Evolutionary conservation across 1,140 invertebrate genomes (phyloP), one percentile per base, ranked within the genome.

Genomic region (Euglossa dilemma): DNA sequence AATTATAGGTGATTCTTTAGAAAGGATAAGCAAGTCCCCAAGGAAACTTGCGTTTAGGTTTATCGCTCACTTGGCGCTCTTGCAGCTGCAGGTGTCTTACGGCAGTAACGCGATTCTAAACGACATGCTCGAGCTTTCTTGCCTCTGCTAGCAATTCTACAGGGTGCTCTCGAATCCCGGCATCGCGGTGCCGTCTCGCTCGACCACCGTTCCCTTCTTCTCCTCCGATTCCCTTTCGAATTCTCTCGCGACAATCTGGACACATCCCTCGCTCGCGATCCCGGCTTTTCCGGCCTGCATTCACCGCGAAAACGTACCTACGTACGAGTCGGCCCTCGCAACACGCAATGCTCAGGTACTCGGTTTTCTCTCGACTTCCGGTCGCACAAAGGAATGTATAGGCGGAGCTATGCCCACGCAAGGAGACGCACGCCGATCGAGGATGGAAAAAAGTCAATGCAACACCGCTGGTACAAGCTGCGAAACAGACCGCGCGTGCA

Each of bases 391-490:
- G 83, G 87, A 83, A 81, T 82, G 87, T 79, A 84, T 85, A 87
- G 86, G 87, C 79, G 78, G 79, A 87, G 85, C 77, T 75, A 85
- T 88, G 74, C 87, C 87, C 86, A 88, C 87, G 87, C 87, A 80
- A 85, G 25, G 64, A 79, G 85, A 85, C 82, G n/a, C n/a, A 56
- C 57, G 57, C 63, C 73, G 76, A 84, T 84, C 82, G 86, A 72
- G 61, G 64, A 56, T 57, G 36, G 77, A 25, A 56, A 66, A 64
- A 73, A 74, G 43, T 47, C 20, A 36, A 54, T 43, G 11, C 52
- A 63, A 67, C 54, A 47, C 23, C 18, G n/a, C 20, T 12, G 61
- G 28, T 70, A 52, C 69, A 56, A 72, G 50, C 70, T 54, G 70
- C 20, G 52, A 36, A 72, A 72, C 70, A 56, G 70, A 11, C 28